Evolutionary conservation across 2,888 invertebrate species (phyloP), one percentile per base, ranked within the genome.

Genomic region (Tetramorium bicarinatum): DNA sequence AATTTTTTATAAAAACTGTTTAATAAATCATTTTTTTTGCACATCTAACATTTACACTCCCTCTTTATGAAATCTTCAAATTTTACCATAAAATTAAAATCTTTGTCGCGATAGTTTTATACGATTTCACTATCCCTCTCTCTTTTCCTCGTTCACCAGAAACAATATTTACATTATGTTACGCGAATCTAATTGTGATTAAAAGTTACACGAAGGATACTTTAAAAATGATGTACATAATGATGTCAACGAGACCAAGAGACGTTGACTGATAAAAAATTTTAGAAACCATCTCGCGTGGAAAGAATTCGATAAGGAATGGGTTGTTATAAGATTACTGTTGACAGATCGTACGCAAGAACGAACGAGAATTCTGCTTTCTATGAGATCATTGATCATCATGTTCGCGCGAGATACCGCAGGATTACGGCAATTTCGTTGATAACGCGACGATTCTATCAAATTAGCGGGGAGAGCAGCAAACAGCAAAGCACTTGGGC

Each of bases 401-500:
- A 52, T 80, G 38, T 34, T 54, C 25, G 15, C 44, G 34, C 18
- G 13, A 18, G 13, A 44, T 15, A 29, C 54, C 49, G 61, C 61
- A 38, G 21, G 47, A 15, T 44, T 44, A 25, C 44, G 56, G 77
- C 79, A 67, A 80, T 69, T 44, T 82, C 77, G 56, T 71, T 80
- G 41, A 69, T 69, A 56, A 56, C 69, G 69, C 79, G 79, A 69
- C 44, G 59, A 82, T 89, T 83, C 86, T 84, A 44, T 71, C 83
- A 84, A 88, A 87, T 90, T 89, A 90, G 91, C 92, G 86, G 91
- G 91, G 92, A 92, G 91, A 93, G 92, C 92, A 93, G 93, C 93
- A 92, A 91, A 93, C 92, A 94, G 94, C 94, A 92, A 94, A 94
- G 94, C 94, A 91, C 92, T 94, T 93, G 93, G 93, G 93, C 92